phyloP scores from a whole-genome alignment of 2,888 invertebrate genomes.

The Dorcus hopei region DNA sequence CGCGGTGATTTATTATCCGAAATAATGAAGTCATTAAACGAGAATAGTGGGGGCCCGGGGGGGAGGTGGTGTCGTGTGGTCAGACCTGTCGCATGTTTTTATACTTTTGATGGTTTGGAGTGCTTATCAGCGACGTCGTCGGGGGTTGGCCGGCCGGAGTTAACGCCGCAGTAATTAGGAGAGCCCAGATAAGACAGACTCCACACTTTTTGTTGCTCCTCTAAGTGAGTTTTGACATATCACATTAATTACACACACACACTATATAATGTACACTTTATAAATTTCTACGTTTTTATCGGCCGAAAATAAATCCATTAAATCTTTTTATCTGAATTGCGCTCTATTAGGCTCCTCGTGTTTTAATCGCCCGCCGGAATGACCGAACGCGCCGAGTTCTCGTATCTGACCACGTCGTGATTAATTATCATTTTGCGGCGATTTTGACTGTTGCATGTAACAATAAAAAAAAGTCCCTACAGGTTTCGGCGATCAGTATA shows the following conservation, averaged over 20 bases:
- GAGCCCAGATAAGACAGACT: conserved; percentile 27
- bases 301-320: no score
- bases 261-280: background rate
- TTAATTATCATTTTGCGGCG: no score
- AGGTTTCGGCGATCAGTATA: no score
- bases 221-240: conserved; percentile 25
- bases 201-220: conserved; percentile 27
- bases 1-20: conserved; percentile 3
- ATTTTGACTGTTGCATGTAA: no score
- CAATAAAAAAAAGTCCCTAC: no score
- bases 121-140: conserved; percentile 22
- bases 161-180: conserved; percentile 26
- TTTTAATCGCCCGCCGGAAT: no score
- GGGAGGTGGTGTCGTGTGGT: background rate
- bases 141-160: conserved; percentile 18
- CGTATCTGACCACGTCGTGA: no score
- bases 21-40: conserved; percentile 5
- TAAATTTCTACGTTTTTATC: background rate
- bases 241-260: conserved; percentile 25
- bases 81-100: conserved; percentile 22
- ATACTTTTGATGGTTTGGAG: conserved; percentile 24
- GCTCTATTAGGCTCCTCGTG: no score
- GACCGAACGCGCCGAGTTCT: no score
- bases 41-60: background rate
- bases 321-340: no score